phyloP scores from a whole-genome alignment of 2,888 invertebrate species.

The Fissipunctia ypsillon region DNA sequence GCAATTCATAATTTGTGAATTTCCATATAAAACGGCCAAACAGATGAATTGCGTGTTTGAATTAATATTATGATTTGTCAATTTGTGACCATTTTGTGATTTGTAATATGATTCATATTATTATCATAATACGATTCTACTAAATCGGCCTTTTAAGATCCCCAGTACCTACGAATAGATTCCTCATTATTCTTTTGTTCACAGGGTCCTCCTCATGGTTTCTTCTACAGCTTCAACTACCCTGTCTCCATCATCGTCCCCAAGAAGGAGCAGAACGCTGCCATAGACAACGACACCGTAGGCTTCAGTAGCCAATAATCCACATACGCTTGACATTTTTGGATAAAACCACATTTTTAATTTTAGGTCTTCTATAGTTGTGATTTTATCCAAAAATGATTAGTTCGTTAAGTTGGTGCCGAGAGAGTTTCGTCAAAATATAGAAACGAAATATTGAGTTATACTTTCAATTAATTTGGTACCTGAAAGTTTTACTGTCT shows the following conservation, averaged over 20 bases:
- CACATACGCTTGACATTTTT: conserved; percentile 30
- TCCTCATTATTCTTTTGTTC: conserved; percentile 34
- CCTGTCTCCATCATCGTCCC: conserved; percentile 90
- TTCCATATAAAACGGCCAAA: neutral
- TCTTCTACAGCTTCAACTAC: conserved; percentile 93
- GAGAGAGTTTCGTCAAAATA: neutral
- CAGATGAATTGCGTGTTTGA: neutral
- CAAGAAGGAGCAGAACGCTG: conserved; percentile 76
- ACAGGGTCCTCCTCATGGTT: conserved; percentile 92
- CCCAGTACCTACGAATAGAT: neutral
- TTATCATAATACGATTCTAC: neutral
- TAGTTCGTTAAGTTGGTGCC: conserved; percentile 5
- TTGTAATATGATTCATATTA: neutral
- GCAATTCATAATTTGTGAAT: neutral
- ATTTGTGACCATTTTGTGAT: neutral
- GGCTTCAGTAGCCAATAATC: conserved; percentile 56
- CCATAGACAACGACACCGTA: conserved; percentile 79
- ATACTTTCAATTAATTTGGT: neutral
- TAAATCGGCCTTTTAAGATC: neutral
- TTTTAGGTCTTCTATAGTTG: conserved; percentile 10
- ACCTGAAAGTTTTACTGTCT: neutral
- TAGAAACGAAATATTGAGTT: neutral
- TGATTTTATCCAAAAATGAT: conserved; percentile 33
- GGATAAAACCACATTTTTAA: conserved; percentile 23
- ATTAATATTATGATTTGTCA: neutral